Evolutionary conservation across 2,797 vertebrate species (phyloP), one percentile per base, ranked within the genome.

Genomic region (Dendrocincla tyrannina): DNA sequence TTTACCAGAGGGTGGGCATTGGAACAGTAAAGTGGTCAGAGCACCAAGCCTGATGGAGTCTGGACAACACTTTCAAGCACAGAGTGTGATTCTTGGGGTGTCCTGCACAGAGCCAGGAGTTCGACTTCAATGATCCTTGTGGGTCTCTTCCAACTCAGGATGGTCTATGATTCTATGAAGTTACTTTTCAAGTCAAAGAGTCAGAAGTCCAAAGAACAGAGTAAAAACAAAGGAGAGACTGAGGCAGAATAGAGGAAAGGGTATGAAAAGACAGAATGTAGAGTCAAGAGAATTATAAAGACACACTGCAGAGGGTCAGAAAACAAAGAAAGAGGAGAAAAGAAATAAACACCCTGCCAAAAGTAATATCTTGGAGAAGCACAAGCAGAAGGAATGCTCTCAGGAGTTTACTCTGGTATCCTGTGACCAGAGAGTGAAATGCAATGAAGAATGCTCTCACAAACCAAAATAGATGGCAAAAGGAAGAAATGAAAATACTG

Each of bases 91-190:
- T n/a, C 19, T 25, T 56, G 20, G 12, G 8, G 15, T 16, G 27
- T 28, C 15, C 35, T 42, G 15, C 11, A 35, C 23, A 62, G 41
- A 18, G 11, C n/a, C 32, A 17, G n/a, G 35, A 37, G 12, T 2
- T 68, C 12, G 24, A 85, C 11, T 55, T 42, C 0, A 0, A 5
- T 44, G 24, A 37, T 50, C 20, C 12, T 44, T 39, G 6, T 28
- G 44, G n/a, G 17, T 39, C 3, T 17, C 49, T 68, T 68, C 37
- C 16, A 68, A 44, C 8, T 37, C 37, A 63, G 44, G 11, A 56
- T 19, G 53, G n/a, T 62, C 41, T 62, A 10, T 13, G 32, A 37
- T 50, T 44, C 24, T 15, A 7, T 25, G 18, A 76, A 62, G 46
- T 13, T 73, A 56, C 3, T 64, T 67, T 81, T 47, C 22, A 41